phyloP scores from a whole-genome alignment of 1,140 invertebrate species.

The Gonatopus flavifemur region DNA sequence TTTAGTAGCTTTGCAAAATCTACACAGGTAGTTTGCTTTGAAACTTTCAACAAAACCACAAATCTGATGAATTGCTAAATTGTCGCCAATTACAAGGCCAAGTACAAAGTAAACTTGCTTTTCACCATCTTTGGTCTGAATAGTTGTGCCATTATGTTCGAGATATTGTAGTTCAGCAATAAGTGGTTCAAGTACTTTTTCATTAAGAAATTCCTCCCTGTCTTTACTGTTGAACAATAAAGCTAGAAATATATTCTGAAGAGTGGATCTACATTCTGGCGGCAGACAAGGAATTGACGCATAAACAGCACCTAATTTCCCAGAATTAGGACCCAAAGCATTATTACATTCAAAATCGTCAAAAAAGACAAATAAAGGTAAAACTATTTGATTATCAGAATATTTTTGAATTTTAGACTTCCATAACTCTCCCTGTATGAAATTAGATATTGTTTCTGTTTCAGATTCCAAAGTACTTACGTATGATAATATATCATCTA shows the following conservation, averaged over 20 bases:
- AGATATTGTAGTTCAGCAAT: neutral
- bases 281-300: neutral
- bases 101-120: too few relatives aligned
- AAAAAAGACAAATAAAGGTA: neutral
- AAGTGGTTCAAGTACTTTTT: neutral
- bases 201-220: neutral
- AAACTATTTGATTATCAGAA: neutral
- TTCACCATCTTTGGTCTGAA: neutral
- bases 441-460: neutral
- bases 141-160: neutral
- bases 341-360: too few relatives aligned
- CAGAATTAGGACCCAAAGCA: neutral
- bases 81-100: slow-evolving; percentile 7
- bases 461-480: neutral
- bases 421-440: neutral
- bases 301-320: too few relatives aligned
- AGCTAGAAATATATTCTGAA: neutral
- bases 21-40: slow-evolving; percentile 14
- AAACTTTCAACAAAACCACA: slow-evolving; percentile 14
- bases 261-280: neutral
- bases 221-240: neutral
- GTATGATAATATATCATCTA: neutral
- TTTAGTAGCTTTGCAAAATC: slow-evolving; percentile 18
- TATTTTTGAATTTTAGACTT: neutral
- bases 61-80: slow-evolving; percentile 14